Conservation (phyloP, 2,797 vertebrate species). For the Lophius americanus region DNA sequence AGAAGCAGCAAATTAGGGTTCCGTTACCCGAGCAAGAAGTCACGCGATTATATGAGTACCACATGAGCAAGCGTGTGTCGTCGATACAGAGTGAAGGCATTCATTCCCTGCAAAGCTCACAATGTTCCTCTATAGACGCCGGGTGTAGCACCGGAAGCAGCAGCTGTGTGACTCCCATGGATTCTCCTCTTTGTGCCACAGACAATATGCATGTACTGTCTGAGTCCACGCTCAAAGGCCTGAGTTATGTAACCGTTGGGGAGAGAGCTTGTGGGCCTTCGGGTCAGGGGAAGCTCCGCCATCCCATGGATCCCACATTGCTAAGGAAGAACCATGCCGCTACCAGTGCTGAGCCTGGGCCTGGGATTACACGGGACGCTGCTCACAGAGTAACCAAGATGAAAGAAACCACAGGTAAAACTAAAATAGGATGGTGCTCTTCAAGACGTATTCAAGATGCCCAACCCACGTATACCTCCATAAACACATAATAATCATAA, state of each 20-base stretch:
- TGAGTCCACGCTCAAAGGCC: conserved; percentile 86
- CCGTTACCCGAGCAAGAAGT: conserved; percentile 85
- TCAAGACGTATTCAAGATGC: too few relatives aligned
- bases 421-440: conserved; percentile 65
- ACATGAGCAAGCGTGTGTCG: conserved; percentile 93
- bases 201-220: conserved; percentile 88
- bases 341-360: conserved; percentile 87
- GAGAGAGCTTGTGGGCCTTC: conserved; percentile 85
- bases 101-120: conserved; percentile 94
- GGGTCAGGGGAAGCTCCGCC: conserved; percentile 81
- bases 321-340: conserved; percentile 89
- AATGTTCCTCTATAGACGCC: conserved; percentile 95
- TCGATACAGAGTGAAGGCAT: conserved; percentile 93
- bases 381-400: conserved; percentile 95
- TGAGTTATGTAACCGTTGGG: conserved; percentile 84
- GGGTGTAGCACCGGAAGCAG: conserved; percentile 94
- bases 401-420: conserved; percentile 99
- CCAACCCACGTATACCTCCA: too few relatives aligned
- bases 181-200: conserved; percentile 91
- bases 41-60: conserved; percentile 89
- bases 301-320: conserved; percentile 86
- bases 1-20: conserved; percentile 81
- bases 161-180: conserved; percentile 90
- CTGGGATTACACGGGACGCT: conserved; percentile 88
- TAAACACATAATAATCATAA: too few relatives aligned